Evolutionary conservation across 2,888 invertebrate species (phyloP).

Genomic region (Cenopis cana): DNA sequence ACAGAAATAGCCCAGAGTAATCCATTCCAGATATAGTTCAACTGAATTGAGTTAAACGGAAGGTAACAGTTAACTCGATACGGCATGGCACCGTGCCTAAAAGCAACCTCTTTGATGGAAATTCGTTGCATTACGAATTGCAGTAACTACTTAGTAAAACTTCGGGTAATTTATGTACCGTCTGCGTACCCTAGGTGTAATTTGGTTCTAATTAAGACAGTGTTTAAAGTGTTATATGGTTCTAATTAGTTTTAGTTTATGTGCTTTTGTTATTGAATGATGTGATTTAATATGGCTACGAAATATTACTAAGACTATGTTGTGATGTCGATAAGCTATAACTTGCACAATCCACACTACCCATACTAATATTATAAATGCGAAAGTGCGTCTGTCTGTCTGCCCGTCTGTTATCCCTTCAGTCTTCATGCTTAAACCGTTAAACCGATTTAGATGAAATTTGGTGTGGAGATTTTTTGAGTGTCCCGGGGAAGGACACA

Average conservation of each 20-base stretch:
- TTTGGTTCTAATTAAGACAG: not conserved
- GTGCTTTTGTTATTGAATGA: not conserved
- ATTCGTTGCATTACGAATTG: constrained; percentile 28
- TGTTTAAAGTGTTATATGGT: not conserved
- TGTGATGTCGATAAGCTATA: not conserved
- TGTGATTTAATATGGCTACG: not conserved
- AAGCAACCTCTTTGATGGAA: constrained; percentile 14
- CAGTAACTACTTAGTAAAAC: constrained; percentile 4
- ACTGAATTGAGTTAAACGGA: constrained; percentile 22
- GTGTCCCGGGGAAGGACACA: too few relatives aligned
- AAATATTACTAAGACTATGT: not conserved
- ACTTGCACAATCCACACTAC: too few relatives aligned
- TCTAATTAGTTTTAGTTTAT: not conserved
- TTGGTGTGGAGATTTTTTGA: too few relatives aligned
- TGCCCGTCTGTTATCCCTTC: too few relatives aligned
- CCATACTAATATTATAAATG: too few relatives aligned
- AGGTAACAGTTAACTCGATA: constrained; percentile 15
- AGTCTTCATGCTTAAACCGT: too few relatives aligned
- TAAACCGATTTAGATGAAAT: too few relatives aligned
- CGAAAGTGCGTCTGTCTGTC: too few relatives aligned
- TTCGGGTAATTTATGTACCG: constrained; percentile 10
- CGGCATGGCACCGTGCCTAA: constrained; percentile 32
- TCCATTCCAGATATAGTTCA: constrained; percentile 9
- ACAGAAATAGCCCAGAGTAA: constrained; percentile 8
- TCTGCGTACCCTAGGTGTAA: not conserved